These are phyloP conservation scores for Tautogolabrus adspersus DNA, from an alignment of 2,113 vertebrate genomes.

Conservation along the genomic window DNA sequence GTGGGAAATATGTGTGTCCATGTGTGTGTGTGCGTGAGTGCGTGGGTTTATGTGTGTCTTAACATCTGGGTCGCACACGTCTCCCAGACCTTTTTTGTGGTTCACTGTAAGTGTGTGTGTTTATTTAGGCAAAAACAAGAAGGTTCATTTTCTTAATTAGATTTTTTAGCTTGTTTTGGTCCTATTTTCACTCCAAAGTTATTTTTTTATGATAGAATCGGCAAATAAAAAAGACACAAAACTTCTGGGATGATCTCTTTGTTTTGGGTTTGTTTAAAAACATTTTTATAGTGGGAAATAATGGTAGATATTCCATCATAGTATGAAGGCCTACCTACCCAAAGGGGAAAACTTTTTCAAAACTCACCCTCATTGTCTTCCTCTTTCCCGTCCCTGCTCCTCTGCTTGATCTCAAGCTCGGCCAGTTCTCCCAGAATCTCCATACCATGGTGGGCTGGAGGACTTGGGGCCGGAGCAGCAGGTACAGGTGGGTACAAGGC, in stretches of 20 bases:
- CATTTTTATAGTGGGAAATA: too few relatives aligned
- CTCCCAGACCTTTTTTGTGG: conserved; percentile 27
- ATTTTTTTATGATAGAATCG: too few relatives aligned
- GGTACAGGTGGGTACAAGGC: conserved; percentile 66
- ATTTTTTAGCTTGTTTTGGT: conserved; percentile 25
- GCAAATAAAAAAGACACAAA: too few relatives aligned
- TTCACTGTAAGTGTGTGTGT: conserved; percentile 40
- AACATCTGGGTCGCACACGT: conserved; percentile 64
- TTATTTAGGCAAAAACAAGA: conserved; percentile 13
- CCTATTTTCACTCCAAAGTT: background rate
- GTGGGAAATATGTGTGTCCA: conserved; percentile 42
- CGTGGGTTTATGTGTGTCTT: background rate
- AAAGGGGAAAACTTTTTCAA: background rate
- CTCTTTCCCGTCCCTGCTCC: conserved; percentile 73
- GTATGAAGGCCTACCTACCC: too few relatives aligned
- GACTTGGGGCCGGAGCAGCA: conserved; percentile 29
- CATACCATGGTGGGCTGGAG: conserved; percentile 87
- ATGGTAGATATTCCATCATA: too few relatives aligned
- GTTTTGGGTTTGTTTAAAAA: too few relatives aligned
- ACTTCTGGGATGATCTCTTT: too few relatives aligned
- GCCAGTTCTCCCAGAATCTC: conserved; percentile 94
- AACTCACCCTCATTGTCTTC: conserved; percentile 64
- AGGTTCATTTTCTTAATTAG: conserved; percentile 26
- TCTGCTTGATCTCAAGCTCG: conserved; percentile 87
- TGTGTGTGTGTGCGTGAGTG: conserved; percentile 4